Evolutionary conservation across 2,797 vertebrate species (phyloP), one percentile per base, ranked within the genome.

Genomic region (Sparidentex hasta): DNA sequence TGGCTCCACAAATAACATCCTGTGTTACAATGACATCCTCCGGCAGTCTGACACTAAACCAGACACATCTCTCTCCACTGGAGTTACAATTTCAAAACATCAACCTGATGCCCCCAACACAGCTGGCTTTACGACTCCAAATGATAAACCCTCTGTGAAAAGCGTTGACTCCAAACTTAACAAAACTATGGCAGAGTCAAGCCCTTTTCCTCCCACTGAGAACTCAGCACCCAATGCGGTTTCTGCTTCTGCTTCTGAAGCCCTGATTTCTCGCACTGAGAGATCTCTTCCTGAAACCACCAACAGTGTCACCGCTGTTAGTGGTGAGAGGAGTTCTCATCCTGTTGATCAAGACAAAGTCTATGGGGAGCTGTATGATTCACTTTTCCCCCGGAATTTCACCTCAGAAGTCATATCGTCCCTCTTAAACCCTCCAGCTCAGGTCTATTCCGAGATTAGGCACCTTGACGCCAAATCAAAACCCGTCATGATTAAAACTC

Each of bases 361-460:
- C 41, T 91, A 86, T 7, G 83, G 64, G 54, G 78, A 33, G 2
- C 20, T 92, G 65, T 90, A 86, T 7, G 81, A 88, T 0, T 88
- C 92, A 0, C 77, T 91, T 7, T 84, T 92, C 50, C 89, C 91
- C 0, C 58, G 51, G 48, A 84, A 20, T 46, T 92, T 92, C 20
- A 67, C 18, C 64, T 73, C 82, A 0, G 82, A 81, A 11, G 11
- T 81, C 1, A 2, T 61, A 8, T 57, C 88, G 0, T 70, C 89
- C 0, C 6, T 65, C 6, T 44, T 44, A 1, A 66, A 23, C 13
- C 21, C 12, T 13, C 33, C 65, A 1, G 13, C 68, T 65, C 52
- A 65, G 16, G 25, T 23, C 38, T 5, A 0, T 6, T 65, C 50
- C 0, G 64, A 86, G 50, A 25, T 11, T 4, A 75, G 12, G 17